A percentile compares a stretch with the other conserved stretches of the same genome.
phyloP scores from a whole-genome alignment of 1,140 invertebrate genomes.

The Cotesia glomerata region DNA sequence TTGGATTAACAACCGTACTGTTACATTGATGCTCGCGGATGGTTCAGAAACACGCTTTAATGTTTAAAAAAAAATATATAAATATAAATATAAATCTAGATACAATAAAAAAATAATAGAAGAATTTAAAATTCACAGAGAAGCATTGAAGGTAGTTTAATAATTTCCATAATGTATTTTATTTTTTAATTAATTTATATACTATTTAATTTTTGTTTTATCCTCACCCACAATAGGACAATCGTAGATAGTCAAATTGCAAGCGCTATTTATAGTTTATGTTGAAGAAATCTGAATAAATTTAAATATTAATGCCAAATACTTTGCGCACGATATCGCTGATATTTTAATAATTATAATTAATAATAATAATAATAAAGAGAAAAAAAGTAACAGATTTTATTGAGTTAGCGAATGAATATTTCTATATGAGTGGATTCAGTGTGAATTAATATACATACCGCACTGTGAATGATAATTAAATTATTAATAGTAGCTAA shows the following conservation, averaged over 20 bases:
- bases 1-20: slow-evolving; percentile 91
- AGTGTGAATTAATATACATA: no score
- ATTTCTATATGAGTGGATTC: no score
- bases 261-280: not conserved
- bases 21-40: slow-evolving; percentile 90
- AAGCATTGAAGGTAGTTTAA: not conserved
- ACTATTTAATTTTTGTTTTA: not conserved
- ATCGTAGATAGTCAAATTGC: not conserved
- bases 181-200: not conserved
- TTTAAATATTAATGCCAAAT: not conserved
- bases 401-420: no score
- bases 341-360: not conserved
- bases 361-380: not conserved
- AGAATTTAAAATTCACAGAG: not conserved
- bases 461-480: no score
- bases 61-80: slow-evolving; percentile 66
- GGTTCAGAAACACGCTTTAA: slow-evolving; percentile 91
- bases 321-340: not conserved
- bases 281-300: not conserved
- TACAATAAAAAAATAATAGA: not conserved
- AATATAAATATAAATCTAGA: not conserved
- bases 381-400: no score
- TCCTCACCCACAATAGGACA: not conserved
- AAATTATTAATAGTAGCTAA: no score
- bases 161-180: not conserved